Evolutionary conservation across 2,113 vertebrate species (phyloP).

Genomic region (Varanus salvator): DNA sequence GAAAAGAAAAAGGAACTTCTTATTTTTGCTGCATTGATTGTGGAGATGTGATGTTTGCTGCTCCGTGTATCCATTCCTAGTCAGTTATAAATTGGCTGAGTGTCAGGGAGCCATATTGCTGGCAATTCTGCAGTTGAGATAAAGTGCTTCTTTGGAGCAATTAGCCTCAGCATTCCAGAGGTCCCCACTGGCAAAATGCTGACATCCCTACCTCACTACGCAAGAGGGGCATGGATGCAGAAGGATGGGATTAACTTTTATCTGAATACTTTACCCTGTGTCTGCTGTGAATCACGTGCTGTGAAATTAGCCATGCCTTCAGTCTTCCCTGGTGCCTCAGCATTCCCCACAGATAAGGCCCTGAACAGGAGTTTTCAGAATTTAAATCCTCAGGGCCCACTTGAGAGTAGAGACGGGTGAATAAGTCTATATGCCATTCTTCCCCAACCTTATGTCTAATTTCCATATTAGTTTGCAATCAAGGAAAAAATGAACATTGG

Average conservation of each 20-base stretch:
- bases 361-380: no score
- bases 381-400: no score
- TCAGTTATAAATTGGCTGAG: slow-evolving; percentile 7
- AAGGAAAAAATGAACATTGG: no score
- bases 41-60: slow-evolving; percentile 14
- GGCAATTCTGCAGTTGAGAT: slow-evolving; percentile 6
- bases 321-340: no score
- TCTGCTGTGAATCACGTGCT: neutral
- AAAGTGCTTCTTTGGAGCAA: neutral
- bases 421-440: no score
- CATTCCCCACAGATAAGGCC: neutral
- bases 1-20: neutral
- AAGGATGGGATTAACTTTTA: neutral
- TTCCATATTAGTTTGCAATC: no score
- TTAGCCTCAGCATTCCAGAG: neutral
- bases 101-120: neutral
- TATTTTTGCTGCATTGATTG: slow-evolving; percentile 46
- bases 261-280: neutral
- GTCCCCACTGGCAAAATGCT: neutral
- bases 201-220: no score
- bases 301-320: neutral
- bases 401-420: no score
- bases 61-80: slow-evolving; percentile 20
- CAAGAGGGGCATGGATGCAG: neutral
- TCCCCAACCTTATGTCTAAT: no score